phyloP scores from a whole-genome alignment of 2,113 vertebrate species.

The Hypocryptadius cinnamomeus region DNA sequence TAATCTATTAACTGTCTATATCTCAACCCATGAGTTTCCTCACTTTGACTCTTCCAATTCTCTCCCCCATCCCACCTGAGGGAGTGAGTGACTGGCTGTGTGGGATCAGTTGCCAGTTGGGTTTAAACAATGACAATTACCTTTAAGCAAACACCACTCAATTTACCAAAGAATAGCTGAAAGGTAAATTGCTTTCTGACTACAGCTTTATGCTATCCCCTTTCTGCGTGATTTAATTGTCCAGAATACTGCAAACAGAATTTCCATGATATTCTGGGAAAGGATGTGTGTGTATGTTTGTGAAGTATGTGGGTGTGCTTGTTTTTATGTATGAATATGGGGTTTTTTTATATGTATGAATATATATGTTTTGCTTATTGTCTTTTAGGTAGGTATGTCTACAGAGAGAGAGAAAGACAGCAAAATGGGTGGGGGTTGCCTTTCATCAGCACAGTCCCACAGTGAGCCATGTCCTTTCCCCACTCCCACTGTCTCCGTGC shows the following conservation, averaged over 20 bases:
- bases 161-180: not conserved
- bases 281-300: not conserved
- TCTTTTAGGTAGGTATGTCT: not conserved
- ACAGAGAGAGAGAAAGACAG: not conserved
- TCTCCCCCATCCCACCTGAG: not conserved
- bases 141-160: not conserved
- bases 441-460: not conserved
- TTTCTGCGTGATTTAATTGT: not conserved
- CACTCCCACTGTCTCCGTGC: not conserved
- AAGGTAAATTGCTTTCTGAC: not conserved
- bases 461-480: not conserved
- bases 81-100: not conserved
- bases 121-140: not conserved
- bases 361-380: not conserved
- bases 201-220: not conserved
- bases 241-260: not conserved
- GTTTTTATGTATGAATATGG: not conserved
- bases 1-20: not conserved
- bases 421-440: not conserved
- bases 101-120: not conserved
- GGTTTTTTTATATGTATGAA: not conserved
- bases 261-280: not conserved
- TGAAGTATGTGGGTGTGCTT: not conserved
- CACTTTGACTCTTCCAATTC: not conserved
- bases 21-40: not conserved